Evolutionary conservation across 2,888 invertebrate genomes (phyloP).

Genomic region (Heterodera filipjevi): DNA sequence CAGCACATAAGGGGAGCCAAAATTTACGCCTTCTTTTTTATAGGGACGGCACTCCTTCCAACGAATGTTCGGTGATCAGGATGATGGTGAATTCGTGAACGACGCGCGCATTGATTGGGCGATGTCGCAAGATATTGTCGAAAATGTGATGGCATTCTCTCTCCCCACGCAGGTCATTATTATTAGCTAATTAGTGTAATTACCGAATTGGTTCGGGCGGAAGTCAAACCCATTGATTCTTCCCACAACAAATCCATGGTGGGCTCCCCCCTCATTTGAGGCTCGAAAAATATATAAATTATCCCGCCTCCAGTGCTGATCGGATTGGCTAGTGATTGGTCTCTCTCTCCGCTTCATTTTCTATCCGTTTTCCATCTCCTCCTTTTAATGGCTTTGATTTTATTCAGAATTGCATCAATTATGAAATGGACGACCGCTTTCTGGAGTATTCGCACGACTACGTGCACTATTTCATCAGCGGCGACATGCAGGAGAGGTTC

Average conservation of each 20-base stretch:
- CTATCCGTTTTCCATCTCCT: no score
- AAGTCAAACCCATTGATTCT: no score
- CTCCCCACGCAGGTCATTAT: constrained; percentile 35
- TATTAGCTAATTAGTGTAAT: not conserved
- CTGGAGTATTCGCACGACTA: constrained; percentile 61
- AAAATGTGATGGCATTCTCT: constrained; percentile 43
- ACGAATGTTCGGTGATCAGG: constrained; percentile 44
- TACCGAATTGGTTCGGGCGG: no score
- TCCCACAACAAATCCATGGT: no score
- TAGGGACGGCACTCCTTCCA: constrained; percentile 40
- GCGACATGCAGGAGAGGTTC: constrained; percentile 52
- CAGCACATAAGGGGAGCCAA: not conserved
- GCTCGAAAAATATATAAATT: no score
- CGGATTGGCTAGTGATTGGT: no score
- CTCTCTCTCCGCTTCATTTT: no score
- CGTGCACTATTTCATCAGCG: constrained; percentile 57
- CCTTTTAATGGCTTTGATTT: not conserved
- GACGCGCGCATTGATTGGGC: constrained; percentile 54
- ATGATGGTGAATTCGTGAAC: constrained; percentile 52
- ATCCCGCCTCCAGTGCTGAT: no score
- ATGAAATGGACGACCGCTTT: constrained; percentile 55
- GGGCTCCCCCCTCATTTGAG: no score
- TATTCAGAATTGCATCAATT: constrained; percentile 37
- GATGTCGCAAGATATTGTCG: constrained; percentile 43
- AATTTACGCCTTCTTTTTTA: not conserved